Percentiles rank a stretch among this genome's conserved stretches.
Evolutionary conservation across 2,797 vertebrate genomes (phyloP).

Genomic region (Urosaurus nigricauda): DNA sequence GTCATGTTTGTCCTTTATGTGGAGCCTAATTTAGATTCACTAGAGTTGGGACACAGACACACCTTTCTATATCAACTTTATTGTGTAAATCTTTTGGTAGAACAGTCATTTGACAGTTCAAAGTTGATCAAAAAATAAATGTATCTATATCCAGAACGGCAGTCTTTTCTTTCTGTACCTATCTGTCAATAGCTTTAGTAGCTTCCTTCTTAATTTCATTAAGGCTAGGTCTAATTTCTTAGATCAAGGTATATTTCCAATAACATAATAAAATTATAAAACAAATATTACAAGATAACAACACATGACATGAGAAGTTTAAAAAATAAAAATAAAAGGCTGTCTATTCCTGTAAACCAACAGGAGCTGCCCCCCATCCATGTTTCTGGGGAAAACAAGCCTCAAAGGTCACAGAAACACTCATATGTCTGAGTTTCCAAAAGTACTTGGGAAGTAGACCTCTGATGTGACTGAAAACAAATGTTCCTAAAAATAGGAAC

Average conservation of each 20-base stretch:
- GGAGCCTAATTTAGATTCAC: background rate
- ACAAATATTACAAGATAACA: background rate
- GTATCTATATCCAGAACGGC: background rate
- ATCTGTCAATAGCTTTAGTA: background rate
- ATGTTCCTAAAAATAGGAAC: background rate
- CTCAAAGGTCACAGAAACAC: constrained; percentile 16
- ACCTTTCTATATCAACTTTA: background rate
- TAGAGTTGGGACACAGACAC: background rate
- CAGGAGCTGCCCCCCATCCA: background rate
- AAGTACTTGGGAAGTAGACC: background rate
- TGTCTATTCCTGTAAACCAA: background rate
- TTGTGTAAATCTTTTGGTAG: background rate
- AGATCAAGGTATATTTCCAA: background rate
- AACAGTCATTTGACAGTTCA: background rate
- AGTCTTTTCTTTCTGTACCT: background rate
- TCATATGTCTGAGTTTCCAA: background rate
- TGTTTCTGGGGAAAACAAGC: background rate
- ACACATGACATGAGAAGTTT: background rate
- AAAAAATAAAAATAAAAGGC: background rate
- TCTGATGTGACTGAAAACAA: background rate
- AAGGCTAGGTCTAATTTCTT: background rate
- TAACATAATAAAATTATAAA: background rate
- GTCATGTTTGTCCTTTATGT: background rate
- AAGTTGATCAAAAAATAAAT: background rate
- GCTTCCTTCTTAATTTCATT: background rate